Percentiles rank a stretch among this genome's conserved stretches.
phyloP scores from a whole-genome alignment of 2,797 vertebrate genomes.

The Brotula barbata region DNA sequence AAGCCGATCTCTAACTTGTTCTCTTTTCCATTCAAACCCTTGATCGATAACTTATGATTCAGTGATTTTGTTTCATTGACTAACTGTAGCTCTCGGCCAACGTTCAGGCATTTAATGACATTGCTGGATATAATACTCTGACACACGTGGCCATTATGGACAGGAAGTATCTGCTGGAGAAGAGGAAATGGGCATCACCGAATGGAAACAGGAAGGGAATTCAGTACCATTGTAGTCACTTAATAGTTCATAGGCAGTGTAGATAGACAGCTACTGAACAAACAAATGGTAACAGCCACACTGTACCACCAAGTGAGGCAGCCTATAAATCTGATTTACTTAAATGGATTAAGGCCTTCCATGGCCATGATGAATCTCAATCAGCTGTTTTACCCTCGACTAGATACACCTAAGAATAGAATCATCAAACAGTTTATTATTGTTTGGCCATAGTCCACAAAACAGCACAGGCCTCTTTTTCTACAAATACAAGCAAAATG shows the following conservation, averaged over 20 bases:
- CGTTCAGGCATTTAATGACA: constrained; percentile 20
- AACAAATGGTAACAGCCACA: constrained; percentile 3
- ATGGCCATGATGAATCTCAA: background rate
- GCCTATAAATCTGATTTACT: constrained; percentile 1
- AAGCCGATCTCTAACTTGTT: too few species aligned
- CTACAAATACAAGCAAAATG: constrained; percentile 29
- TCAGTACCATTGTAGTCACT: background rate
- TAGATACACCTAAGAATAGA: constrained; percentile 3
- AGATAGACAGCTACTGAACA: background rate
- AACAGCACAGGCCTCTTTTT: constrained; percentile 12
- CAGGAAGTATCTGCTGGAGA: constrained; percentile 62
- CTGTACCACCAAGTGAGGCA: background rate
- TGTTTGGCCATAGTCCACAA: constrained; percentile 24
- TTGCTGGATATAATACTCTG: constrained; percentile 24
- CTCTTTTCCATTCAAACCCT: too few species aligned
- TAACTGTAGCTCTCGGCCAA: background rate
- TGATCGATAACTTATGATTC: too few species aligned
- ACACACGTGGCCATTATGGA: constrained; percentile 42
- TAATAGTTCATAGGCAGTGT: background rate
- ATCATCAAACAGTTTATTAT: constrained; percentile 22
- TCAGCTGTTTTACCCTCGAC: background rate
- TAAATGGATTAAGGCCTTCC: constrained; percentile 9
- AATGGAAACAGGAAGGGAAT: constrained; percentile 66
- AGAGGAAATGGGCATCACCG: constrained; percentile 66
- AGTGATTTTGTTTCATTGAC: constrained; percentile 1